Percentiles rank a stretch among this genome's conserved stretches.
phyloP scores from a whole-genome alignment of 2,797 vertebrate species.

The Myotis pilosus region DNA sequence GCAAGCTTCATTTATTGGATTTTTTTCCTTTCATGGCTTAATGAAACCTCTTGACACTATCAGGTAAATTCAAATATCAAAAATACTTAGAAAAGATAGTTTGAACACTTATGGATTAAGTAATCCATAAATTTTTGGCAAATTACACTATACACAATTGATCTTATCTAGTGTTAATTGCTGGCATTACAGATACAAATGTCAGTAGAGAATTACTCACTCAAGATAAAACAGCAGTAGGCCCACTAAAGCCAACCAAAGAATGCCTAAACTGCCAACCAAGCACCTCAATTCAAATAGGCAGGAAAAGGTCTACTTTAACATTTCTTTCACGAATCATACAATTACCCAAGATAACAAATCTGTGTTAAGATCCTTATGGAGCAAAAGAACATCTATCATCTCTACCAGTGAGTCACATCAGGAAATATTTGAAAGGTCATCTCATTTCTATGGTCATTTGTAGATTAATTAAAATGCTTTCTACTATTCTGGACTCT shows the following conservation, averaged over 20 bases:
- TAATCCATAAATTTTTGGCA: neutral
- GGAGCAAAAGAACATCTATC: constrained; percentile 19
- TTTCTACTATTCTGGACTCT: neutral
- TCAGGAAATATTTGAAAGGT: constrained; percentile 3
- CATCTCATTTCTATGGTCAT: neutral
- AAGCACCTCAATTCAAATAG: constrained; percentile 20
- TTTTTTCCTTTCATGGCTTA: constrained; percentile 10
- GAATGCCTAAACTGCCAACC: neutral
- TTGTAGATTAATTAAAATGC: constrained; percentile 19
- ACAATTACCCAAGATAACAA: constrained; percentile 14
- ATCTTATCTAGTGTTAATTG: neutral
- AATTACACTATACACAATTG: neutral
- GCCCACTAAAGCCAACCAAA: neutral
- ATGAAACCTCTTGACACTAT: constrained; percentile 27
- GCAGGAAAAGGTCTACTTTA: neutral
- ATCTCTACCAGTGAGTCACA: neutral
- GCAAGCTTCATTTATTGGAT: neutral
- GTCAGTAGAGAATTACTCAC: neutral
- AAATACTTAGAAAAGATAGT: constrained; percentile 17
- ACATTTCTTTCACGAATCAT: neutral
- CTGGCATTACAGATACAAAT: neutral
- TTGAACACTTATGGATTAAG: neutral
- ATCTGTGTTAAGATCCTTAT: neutral
- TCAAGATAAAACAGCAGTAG: neutral
- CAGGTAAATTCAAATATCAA: constrained; percentile 22